Evolutionary conservation across 2,888 invertebrate species (phyloP), one percentile per base, ranked within the genome.

Genomic region (Andrena minutula): DNA sequence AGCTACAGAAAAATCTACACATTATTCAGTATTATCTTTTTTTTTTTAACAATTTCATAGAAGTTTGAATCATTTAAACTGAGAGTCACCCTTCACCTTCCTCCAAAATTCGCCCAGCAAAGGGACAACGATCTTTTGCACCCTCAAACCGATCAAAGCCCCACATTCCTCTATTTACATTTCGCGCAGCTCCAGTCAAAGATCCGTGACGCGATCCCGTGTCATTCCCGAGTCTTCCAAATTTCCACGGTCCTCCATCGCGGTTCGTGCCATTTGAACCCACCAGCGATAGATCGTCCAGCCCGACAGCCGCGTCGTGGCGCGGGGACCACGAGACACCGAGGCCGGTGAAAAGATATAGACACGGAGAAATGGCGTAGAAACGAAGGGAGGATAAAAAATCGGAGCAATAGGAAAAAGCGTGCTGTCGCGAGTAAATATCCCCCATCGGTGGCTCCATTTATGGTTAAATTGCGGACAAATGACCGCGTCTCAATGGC

Each of bases 391-490:
- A 69, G 10, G 66, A 63, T 68, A 79, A 79, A 83, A 81, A 85
- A 41, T 16, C 20, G 53, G 56, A 51, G 60, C 56, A 23, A 69
- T 56, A 20, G 49, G 79, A 88, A 88, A 87, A 86, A 81, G 73
- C 49, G 71, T 47, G 23, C 26, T 35, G 56, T 60, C 63, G 32
- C 61, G 74, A 75, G 88, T 89, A 90, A 91, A 92, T 90, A 89
- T 87, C 71, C 73, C 41, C 63, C 61, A 26, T 60, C 41, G 75
- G 70, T 66, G 72, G 87, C 89, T 89, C 87, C 88, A 90, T 93
- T 92, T 92, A 89, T 87, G 91, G 90, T 88, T 84, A 91, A 92
- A 90, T 92, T 90, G 92, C 89, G 92, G 92, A 92, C 92, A 92
- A 93, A 93, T 93, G 92, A 92, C 88, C 89, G 88, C 85, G 85